Conservation (phyloP, 2,113 vertebrate species). For the Podiceps cristatus region DNA sequence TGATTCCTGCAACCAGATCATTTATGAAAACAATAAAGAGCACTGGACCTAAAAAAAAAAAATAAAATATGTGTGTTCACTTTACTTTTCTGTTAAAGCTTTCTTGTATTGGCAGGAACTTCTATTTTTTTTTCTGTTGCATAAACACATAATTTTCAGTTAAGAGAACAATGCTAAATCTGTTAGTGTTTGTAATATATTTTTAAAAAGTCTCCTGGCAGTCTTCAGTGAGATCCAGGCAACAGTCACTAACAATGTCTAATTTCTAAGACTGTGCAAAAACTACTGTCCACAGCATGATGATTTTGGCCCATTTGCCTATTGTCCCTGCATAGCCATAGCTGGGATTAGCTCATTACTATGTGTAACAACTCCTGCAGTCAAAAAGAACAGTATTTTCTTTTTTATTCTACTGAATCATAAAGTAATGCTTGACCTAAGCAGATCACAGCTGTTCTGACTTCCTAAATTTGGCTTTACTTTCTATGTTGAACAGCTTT, state of each 20-base stretch:
- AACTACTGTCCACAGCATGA: neutral
- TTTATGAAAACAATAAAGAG: neutral
- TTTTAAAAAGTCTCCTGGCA: neutral
- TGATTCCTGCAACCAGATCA: neutral
- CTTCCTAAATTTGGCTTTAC: neutral
- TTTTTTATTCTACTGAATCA: neutral
- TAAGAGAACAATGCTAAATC: neutral
- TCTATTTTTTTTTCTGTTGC: neutral
- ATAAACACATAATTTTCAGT: neutral
- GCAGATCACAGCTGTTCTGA: neutral
- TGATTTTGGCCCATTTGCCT: neutral
- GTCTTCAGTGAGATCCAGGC: neutral
- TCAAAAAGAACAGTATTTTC: neutral
- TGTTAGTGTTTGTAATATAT: neutral
- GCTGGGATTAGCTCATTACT: neutral
- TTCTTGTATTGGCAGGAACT: neutral
- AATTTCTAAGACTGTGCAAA: neutral
- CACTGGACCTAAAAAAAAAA: neutral
- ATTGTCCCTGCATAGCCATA: neutral
- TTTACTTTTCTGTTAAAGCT: neutral
- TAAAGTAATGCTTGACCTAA: neutral
- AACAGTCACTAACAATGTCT: neutral
- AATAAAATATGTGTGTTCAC: neutral
- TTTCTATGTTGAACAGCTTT: neutral
- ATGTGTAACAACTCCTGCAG: neutral